Evolutionary conservation across 2,797 vertebrate species (phyloP).

Genomic region (Acanthopagrus latus): DNA sequence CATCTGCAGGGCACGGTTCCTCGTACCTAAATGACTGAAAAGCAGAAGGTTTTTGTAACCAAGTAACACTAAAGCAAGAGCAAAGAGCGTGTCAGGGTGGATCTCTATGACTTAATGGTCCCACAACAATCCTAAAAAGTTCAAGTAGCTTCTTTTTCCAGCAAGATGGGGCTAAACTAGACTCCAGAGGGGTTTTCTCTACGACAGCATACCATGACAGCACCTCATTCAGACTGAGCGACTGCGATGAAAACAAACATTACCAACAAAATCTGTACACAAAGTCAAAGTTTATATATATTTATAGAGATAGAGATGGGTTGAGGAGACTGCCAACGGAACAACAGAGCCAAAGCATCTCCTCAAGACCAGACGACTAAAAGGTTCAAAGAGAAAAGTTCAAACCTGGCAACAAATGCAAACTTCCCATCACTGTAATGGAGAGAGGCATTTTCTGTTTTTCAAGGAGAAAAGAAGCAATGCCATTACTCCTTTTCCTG

Average conservation of each 20-base stretch:
- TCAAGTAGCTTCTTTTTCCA: not conserved
- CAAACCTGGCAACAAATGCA: not conserved
- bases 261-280: not conserved
- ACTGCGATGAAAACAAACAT: not conserved
- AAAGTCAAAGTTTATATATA: not conserved
- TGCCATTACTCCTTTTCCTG: slow-evolving; percentile 4
- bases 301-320: too few species aligned
- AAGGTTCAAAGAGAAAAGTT: slow-evolving; percentile 10
- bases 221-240: not conserved
- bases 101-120: not conserved
- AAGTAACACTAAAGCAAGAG: not conserved
- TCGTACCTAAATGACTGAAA: too few species aligned
- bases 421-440: not conserved
- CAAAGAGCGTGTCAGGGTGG: not conserved
- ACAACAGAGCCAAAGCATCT: not conserved
- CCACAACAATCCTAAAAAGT: not conserved
- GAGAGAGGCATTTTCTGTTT: not conserved
- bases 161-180: not conserved
- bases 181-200: not conserved
- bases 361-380: not conserved
- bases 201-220: not conserved
- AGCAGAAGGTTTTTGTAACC: too few species aligned
- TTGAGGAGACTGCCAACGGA: not conserved
- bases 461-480: slow-evolving; percentile 10
- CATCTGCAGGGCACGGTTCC: not conserved